Conservation (phyloP, 2,113 vertebrate species). For the Sceloporus undulatus region DNA sequence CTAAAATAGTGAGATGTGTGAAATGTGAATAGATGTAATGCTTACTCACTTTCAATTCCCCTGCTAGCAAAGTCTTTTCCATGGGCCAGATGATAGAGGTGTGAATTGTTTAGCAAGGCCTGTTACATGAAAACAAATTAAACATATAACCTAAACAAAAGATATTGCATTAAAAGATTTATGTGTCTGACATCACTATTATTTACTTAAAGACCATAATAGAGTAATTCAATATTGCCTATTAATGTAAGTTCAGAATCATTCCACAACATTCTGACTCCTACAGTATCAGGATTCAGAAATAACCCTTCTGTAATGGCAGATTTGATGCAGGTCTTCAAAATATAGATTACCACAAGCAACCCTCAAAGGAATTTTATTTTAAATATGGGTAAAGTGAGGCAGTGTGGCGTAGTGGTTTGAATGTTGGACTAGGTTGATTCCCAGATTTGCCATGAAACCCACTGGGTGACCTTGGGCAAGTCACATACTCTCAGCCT, state of each 20-base stretch:
- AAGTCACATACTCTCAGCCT: too few species aligned
- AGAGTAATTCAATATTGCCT: not conserved
- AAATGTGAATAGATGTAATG: not conserved
- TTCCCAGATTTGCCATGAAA: too few species aligned
- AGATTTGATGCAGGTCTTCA: not conserved
- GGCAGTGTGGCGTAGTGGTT: too few species aligned
- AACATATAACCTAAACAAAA: not conserved
- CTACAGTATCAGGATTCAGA: not conserved
- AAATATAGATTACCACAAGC: not conserved
- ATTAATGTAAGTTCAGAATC: not conserved
- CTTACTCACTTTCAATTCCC: slow-evolving; percentile 96
- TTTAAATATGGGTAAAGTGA: too few species aligned
- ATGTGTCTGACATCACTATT: not conserved
- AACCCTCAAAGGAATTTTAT: not conserved
- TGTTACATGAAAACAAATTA: slow-evolving; percentile 66
- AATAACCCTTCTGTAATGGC: not conserved
- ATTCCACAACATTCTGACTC: not conserved
- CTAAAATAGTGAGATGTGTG: not conserved
- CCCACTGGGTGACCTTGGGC: too few species aligned
- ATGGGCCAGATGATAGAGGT: slow-evolving; percentile 95
- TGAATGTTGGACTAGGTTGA: too few species aligned
- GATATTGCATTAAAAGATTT: not conserved
- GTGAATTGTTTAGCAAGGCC: slow-evolving; percentile 97
- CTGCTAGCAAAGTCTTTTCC: slow-evolving; percentile 96
- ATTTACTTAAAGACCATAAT: not conserved